Evolutionary conservation across 2,888 invertebrate genomes (phyloP).

Genomic region (Zootermopsis nevadensis): DNA sequence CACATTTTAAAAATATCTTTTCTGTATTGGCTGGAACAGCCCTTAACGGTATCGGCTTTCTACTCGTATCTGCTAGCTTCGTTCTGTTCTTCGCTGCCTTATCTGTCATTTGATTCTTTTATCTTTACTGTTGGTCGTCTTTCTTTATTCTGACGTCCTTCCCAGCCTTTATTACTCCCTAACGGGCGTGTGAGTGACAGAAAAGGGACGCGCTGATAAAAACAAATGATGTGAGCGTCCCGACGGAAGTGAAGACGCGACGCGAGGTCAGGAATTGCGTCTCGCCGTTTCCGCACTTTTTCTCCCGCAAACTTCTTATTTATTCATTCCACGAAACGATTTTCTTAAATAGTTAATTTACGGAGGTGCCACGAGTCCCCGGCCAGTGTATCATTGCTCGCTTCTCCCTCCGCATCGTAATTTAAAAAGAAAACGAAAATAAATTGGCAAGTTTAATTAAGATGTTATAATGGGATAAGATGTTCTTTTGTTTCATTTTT

Average conservation of each 20-base stretch:
- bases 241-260: conserved; percentile 31
- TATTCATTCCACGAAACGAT: conserved; percentile 66
- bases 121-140: background rate
- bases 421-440: conserved; percentile 49
- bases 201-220: conserved; percentile 39
- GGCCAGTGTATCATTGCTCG: background rate
- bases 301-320: conserved; percentile 51
- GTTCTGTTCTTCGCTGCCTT: background rate
- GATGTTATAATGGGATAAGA: conserved; percentile 58
- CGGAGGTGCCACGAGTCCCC: conserved; percentile 52
- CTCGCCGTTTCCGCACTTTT: background rate
- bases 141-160: background rate
- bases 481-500: conserved; percentile 53
- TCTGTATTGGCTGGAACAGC: too few relatives aligned
- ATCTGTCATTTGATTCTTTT: background rate
- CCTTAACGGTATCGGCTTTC: too few relatives aligned
- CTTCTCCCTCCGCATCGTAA: conserved; percentile 5
- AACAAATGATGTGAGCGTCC: conserved; percentile 44
- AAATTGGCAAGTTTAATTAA: conserved; percentile 67
- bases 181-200: background rate
- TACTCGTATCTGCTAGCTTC: too few relatives aligned
- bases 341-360: conserved; percentile 67
- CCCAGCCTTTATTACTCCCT: background rate
- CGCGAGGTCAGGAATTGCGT: conserved; percentile 45
- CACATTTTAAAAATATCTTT: too few relatives aligned